A percentile compares a stretch with the other conserved stretches of the same genome.
phyloP scores from a whole-genome alignment of 2,113 vertebrate genomes.

The Tretioscincus oriximinensis region DNA sequence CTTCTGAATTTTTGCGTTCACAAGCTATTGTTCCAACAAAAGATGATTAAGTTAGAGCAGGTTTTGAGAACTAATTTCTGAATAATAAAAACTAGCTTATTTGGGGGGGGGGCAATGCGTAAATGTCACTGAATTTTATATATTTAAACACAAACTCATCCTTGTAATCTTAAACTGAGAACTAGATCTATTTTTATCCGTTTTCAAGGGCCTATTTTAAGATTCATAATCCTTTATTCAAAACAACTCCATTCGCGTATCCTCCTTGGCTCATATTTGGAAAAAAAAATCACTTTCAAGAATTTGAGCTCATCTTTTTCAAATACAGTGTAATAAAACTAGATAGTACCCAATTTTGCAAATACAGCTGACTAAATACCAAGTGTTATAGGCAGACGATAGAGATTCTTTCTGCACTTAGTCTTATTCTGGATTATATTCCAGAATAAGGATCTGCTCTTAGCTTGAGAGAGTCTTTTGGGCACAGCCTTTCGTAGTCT shows the following conservation, averaged over 20 bases:
- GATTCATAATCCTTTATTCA: not conserved
- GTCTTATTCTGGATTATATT: no score
- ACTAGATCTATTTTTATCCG: not conserved
- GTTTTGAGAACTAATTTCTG: no score
- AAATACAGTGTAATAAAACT: no score
- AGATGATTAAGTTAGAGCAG: not conserved
- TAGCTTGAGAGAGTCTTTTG: no score
- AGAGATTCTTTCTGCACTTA: not conserved
- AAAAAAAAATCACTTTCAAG: not conserved
- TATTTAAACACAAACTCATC: not conserved
- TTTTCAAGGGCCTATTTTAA: not conserved
- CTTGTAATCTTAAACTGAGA: not conserved
- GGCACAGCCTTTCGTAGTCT: no score
- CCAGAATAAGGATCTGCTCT: no score
- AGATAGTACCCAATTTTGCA: not conserved
- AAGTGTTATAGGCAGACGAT: not conserved
- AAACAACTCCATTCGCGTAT: not conserved
- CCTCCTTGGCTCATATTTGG: not conserved
- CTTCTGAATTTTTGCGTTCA: constrained; percentile 77
- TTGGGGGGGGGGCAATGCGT: no score
- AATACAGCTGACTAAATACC: not conserved
- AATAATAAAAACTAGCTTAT: no score
- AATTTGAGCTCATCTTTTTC: no score
- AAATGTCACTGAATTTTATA: not conserved
- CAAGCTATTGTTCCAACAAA: constrained; percentile 78